phyloP scores from a whole-genome alignment of 2,797 vertebrate genomes.

The Lophius americanus region DNA sequence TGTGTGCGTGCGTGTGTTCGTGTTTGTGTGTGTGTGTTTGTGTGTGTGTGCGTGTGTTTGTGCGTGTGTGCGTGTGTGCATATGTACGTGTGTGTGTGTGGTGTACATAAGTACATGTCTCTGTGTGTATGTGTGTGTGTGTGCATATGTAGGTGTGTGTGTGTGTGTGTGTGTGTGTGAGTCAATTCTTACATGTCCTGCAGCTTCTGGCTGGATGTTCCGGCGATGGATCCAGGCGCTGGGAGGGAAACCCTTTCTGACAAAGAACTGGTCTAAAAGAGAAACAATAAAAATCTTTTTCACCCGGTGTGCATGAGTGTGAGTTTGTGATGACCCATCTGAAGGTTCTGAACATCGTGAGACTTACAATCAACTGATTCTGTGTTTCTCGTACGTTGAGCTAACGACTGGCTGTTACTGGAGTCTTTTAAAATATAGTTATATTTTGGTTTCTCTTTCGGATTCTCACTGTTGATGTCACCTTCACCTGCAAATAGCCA shows the following conservation, averaged over 20 bases:
- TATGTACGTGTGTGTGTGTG: too few relatives aligned
- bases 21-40: neutral
- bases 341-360: neutral
- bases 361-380: neutral
- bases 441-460: too few relatives aligned
- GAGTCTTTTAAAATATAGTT: too few relatives aligned
- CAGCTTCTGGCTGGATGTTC: slow-evolving; percentile 74
- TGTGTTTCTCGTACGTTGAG: too few relatives aligned
- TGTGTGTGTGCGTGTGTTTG: neutral
- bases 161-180: neutral
- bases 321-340: neutral
- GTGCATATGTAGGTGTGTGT: neutral
- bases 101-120: too few relatives aligned
- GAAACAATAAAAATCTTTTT: neutral
- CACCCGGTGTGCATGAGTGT: neutral
- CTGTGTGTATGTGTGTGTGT: too few relatives aligned
- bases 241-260: slow-evolving; percentile 88
- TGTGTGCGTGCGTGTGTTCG: neutral
- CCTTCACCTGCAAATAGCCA: neutral
- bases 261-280: slow-evolving; percentile 81
- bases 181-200: slow-evolving; percentile 81
- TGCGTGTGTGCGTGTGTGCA: neutral
- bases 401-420: too few relatives aligned
- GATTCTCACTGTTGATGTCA: too few relatives aligned
- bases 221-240: slow-evolving; percentile 71